A percentile compares a stretch with the other conserved stretches of the same genome.
These are phyloP conservation scores for Epizoanthus fatuus DNA, from an alignment of 92 coral and sea anemone genomes.

Conservation along the genomic window DNA sequence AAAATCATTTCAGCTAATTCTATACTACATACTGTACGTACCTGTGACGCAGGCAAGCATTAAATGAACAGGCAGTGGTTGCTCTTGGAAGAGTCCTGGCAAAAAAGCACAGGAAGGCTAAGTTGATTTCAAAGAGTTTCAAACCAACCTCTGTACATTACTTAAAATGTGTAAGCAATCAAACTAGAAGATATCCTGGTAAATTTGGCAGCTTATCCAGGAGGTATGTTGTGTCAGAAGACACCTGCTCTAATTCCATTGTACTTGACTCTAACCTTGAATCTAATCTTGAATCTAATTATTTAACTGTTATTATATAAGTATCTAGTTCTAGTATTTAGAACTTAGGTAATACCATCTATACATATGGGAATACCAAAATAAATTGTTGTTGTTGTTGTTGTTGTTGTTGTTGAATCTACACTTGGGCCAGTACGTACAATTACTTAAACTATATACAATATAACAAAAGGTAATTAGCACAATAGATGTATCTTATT, in stretches of 20 bases:
- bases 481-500: too few species aligned
- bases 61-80: slow-evolving; percentile 55
- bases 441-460: too few species aligned
- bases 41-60: slow-evolving; percentile 77
- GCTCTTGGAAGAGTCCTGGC: slow-evolving; percentile 64
- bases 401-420: too few species aligned
- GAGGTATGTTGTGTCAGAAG: neutral
- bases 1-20: neutral
- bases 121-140: neutral
- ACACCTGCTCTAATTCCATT: neutral
- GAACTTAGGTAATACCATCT: too few species aligned
- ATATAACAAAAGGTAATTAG: too few species aligned
- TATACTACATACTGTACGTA: neutral
- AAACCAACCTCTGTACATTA: neutral
- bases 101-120: neutral
- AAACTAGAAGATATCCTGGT: neutral
- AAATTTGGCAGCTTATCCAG: neutral
- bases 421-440: too few species aligned
- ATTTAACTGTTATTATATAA: too few species aligned
- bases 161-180: neutral
- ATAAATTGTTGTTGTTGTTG: too few species aligned
- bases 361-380: too few species aligned
- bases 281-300: too few species aligned
- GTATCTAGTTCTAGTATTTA: too few species aligned
- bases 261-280: too few species aligned